These are phyloP conservation scores for Augiades crinisus DNA, from an alignment of 2,888 invertebrate genomes.

Conservation along the genomic window DNA sequence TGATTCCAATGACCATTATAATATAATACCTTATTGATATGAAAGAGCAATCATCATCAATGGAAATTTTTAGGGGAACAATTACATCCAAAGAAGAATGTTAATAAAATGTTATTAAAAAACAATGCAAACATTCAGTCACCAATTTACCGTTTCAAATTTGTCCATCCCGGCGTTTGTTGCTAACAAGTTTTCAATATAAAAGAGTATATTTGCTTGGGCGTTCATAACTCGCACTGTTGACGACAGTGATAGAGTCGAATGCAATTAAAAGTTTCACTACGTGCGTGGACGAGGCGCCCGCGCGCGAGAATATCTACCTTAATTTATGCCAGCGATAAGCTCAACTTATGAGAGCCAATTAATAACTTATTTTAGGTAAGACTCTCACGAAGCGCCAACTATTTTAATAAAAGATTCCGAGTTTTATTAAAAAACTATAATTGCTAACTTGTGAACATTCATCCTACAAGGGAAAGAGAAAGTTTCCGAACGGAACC, in stretches of 20 bases:
- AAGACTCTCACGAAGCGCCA: conserved; percentile 54
- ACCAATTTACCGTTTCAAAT: conserved; percentile 43
- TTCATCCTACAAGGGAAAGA: background rate
- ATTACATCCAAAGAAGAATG: too few relatives aligned
- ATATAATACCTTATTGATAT: too few relatives aligned
- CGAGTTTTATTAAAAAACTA: conserved; percentile 16
- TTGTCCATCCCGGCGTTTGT: conserved; percentile 16
- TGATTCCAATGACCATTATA: too few relatives aligned
- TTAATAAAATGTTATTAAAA: too few relatives aligned
- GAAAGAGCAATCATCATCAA: too few relatives aligned
- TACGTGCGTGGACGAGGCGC: conserved; percentile 77
- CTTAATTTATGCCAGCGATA: conserved; percentile 77
- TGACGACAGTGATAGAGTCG: conserved; percentile 76
- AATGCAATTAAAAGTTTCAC: conserved; percentile 81
- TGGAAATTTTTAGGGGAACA: too few relatives aligned
- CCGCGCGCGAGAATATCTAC: conserved; percentile 55
- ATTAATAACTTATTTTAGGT: conserved; percentile 75
- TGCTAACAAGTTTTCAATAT: conserved; percentile 21
- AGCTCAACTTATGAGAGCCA: conserved; percentile 73
- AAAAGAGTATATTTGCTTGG: conserved; percentile 32
- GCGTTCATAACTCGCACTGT: conserved; percentile 65
- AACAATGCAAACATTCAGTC: background rate
- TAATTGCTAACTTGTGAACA: conserved; percentile 9
- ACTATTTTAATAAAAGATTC: conserved; percentile 41
- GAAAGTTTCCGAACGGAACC: background rate